Conservation (phyloP, 2,113 vertebrate genomes). For the Siniperca chuatsi region DNA sequence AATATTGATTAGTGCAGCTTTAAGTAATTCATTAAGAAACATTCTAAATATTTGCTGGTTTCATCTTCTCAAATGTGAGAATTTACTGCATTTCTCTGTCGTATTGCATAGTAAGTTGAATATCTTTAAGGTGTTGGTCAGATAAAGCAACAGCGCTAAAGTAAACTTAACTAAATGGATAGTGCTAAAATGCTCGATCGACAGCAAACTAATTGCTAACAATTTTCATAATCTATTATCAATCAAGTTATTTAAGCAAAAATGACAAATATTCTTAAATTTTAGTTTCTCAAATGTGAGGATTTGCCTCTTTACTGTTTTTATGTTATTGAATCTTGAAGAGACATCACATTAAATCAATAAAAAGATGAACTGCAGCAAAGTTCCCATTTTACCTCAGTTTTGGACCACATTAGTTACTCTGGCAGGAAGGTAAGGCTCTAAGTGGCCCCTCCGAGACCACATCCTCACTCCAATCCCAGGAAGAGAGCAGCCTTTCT, state of each 20-base stretch:
- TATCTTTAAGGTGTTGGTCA: too few species aligned
- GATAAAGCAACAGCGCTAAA: background rate
- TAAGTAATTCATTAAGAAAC: too few species aligned
- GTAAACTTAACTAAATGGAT: background rate
- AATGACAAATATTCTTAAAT: background rate
- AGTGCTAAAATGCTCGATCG: background rate
- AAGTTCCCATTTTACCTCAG: background rate
- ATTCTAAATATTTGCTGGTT: too few species aligned
- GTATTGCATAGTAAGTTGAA: too few species aligned
- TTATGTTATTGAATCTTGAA: background rate
- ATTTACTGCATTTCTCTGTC: too few species aligned
- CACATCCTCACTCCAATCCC: slow-evolving; percentile 21
- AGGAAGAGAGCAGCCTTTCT: slow-evolving; percentile 49
- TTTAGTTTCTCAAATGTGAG: background rate
- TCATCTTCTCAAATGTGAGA: too few species aligned
- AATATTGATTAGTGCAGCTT: too few species aligned
- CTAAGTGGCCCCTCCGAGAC: slow-evolving; percentile 12
- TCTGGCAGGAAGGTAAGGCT: background rate
- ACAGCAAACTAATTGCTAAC: background rate
- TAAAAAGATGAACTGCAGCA: background rate
- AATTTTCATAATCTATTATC: background rate
- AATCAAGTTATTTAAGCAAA: too few species aligned
- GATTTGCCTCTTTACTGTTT: background rate
- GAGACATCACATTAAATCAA: background rate
- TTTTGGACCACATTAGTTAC: background rate